Percentiles rank a stretch among this genome's conserved stretches.
phyloP scores from a whole-genome alignment of 2,113 vertebrate genomes.

The Geothlypis trichas region DNA sequence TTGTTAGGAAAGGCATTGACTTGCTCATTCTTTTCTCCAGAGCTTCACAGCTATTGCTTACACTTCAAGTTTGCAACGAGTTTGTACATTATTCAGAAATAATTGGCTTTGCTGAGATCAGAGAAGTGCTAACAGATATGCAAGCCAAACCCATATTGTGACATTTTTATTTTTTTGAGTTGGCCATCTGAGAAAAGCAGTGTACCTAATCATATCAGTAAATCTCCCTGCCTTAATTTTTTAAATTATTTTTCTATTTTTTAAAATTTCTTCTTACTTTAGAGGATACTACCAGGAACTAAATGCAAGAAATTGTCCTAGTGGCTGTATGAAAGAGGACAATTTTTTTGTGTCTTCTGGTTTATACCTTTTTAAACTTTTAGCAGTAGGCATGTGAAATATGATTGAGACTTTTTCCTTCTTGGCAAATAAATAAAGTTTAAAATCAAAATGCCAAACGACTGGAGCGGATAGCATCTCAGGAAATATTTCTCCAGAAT shows the following conservation, averaged over 20 bases:
- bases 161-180: not conserved
- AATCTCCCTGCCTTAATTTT: not conserved
- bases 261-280: not conserved
- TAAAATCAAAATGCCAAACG: not conserved
- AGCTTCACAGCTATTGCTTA: not conserved
- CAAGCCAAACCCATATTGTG: not conserved
- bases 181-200: not conserved
- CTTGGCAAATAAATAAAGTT: not conserved
- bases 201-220: not conserved
- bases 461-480: not conserved
- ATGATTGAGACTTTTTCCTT: not conserved
- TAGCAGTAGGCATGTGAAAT: not conserved
- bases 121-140: not conserved
- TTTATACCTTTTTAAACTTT: not conserved
- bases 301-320: not conserved
- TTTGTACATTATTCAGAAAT: not conserved
- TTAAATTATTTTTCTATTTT: no score
- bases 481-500: not conserved
- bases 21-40: not conserved
- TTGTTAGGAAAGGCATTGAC: not conserved
- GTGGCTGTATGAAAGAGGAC: not conserved
- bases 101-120: not conserved
- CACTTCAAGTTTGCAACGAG: not conserved
- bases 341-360: not conserved
- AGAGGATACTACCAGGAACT: not conserved